Evolutionary conservation across 2,797 vertebrate species (phyloP).

Genomic region (Melanotaenia maccullochi): DNA sequence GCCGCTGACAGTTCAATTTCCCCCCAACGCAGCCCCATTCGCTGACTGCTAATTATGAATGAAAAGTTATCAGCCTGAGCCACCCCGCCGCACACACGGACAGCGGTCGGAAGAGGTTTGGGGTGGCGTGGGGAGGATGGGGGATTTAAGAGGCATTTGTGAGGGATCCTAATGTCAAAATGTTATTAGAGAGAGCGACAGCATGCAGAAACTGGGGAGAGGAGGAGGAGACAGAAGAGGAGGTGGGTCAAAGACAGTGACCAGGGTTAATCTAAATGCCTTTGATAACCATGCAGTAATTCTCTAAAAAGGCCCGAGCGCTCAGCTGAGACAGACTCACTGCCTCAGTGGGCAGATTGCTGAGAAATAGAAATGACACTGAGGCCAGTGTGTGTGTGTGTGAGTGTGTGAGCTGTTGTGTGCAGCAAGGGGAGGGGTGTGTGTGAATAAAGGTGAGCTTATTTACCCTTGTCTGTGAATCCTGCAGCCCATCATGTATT

Average conservation of each 20-base stretch:
- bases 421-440: constrained; percentile 4
- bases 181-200: constrained; percentile 92
- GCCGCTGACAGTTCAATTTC: constrained; percentile 99
- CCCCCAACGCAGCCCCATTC: constrained; percentile 94
- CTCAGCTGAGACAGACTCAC: constrained; percentile 78
- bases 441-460: constrained; percentile 73
- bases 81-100: constrained; percentile 68
- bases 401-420: constrained; percentile 38
- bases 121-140: constrained; percentile 42
- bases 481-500: constrained; percentile 83
- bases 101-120: constrained; percentile 66
- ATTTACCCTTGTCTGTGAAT: constrained; percentile 82
- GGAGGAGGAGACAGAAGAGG: constrained; percentile 66
- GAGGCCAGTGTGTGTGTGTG: constrained; percentile 60
- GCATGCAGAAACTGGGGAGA: constrained; percentile 67
- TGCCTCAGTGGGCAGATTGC: constrained; percentile 76
- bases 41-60: constrained; percentile 99
- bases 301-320: constrained; percentile 81
- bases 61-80: constrained; percentile 98
- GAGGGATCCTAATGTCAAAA: constrained; percentile 97
- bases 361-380: constrained; percentile 82
- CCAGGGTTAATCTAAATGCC: constrained; percentile 88
- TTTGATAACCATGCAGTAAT: constrained; percentile 85
- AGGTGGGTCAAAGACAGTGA: constrained; percentile 85
- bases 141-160: constrained; percentile 91